Evolutionary conservation across 2,113 vertebrate species (phyloP), one percentile per base, ranked within the genome.

Genomic region (Ptilorrhoa leucosticta): DNA sequence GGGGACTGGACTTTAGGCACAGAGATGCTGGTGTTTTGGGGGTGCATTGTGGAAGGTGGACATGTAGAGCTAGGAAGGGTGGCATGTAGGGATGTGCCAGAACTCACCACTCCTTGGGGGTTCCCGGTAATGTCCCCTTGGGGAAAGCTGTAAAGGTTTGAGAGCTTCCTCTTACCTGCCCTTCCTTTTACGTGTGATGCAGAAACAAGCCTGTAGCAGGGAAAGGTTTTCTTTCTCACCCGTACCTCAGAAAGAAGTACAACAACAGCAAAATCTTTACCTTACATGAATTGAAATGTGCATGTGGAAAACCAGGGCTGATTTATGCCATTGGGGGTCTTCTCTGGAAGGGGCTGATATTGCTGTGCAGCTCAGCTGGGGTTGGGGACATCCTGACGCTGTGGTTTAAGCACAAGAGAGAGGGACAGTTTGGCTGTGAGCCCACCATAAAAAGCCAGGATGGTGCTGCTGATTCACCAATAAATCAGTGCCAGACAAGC

Each of bases 81-180:
- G 3, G 40, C 48, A 39, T 0, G 1, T 13, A 15, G 17, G 27
- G 4, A 18, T 7, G 4, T 44, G 42, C 3, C 60, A 64, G 81
- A 81, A 31, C 19, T 70, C 2, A 0, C 4, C 2, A 0, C 6
- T 53, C 15, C 42, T 31, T 78, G 44, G 21, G 18, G 2, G 12
- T 13, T 66, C 31, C 70, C 1, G 0, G 71, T 1, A 2, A 54
- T 28, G 33, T 15, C 19, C 7, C 17, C 33, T 2, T 64, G 20
- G 17, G 39, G 57, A 66, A 45, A 82, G 37, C 42, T 0, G 0
- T 20, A 61, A 64, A 37, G 21, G 18, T 47, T 58, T 3, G 1
- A 53, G 42, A 18, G 20, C 15, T 71, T 83, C 66, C 31, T 85
- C 4, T 7, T 56, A 51, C 14, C 64, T 64, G 44, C 10, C 28